A percentile compares a stretch with the other conserved stretches of the same genome.
These are phyloP conservation scores for Sitophilus oryzae DNA, from an alignment of 1,140 invertebrate species.

Conservation along the genomic window DNA sequence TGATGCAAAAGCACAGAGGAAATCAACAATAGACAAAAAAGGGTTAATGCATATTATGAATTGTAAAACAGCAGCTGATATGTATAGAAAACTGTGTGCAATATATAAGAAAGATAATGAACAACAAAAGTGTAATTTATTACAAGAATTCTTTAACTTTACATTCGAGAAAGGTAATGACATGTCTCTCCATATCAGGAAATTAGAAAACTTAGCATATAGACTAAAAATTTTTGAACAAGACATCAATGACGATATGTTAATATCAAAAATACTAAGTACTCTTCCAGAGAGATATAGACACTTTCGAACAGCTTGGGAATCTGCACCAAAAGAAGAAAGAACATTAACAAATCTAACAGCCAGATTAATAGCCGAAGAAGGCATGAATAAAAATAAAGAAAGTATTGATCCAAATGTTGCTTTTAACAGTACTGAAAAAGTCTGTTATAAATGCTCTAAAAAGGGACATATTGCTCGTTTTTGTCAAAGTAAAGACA, in stretches of 20 bases:
- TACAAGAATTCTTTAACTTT: background rate
- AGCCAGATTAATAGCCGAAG: constrained; percentile 9
- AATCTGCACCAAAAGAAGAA: background rate
- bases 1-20: background rate
- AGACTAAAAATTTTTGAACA: constrained; percentile 1
- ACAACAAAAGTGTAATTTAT: too few relatives aligned
- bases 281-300: constrained; percentile 7
- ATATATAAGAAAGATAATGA: too few relatives aligned
- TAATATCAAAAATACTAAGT: constrained; percentile 5
- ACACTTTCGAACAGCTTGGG: constrained; percentile 12
- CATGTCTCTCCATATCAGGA: background rate
- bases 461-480: too few relatives aligned
- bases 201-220: constrained; percentile 4
- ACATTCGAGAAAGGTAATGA: background rate
- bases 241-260: background rate
- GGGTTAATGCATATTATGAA: background rate
- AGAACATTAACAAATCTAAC: constrained; percentile 7
- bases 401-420: constrained; percentile 10
- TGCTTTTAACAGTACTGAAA: too few relatives aligned
- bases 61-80: background rate
- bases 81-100: constrained; percentile 1
- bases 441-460: too few relatives aligned
- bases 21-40: background rate
- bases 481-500: background rate
- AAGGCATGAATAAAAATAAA: background rate